A percentile compares a stretch with the other conserved stretches of the same genome.
Evolutionary conservation across 2,888 invertebrate genomes (phyloP).

Genomic region (Ophion ellenae): DNA sequence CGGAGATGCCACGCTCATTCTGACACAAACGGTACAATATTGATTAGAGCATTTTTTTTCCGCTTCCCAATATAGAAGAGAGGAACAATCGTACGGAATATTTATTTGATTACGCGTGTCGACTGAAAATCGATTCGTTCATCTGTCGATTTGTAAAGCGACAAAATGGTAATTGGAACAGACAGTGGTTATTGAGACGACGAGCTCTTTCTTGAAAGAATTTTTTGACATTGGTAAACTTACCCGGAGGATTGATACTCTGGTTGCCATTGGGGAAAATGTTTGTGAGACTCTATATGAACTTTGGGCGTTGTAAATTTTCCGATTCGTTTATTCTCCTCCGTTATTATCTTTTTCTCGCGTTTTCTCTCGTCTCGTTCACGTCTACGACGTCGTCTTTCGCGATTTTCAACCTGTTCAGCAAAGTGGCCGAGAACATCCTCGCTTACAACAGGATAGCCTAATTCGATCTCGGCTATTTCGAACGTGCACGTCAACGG

Average conservation of each 20-base stretch:
- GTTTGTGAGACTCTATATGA: constrained; percentile 87
- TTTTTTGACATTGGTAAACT: constrained; percentile 3
- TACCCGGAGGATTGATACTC: constrained; percentile 75
- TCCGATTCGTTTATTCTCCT: constrained; percentile 90
- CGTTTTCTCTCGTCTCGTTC: constrained; percentile 92
- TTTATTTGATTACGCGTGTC: too few relatives aligned
- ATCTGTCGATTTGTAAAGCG: too few relatives aligned
- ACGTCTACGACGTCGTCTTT: constrained; percentile 88
- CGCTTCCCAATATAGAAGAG: background rate
- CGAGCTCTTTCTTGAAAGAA: too few relatives aligned
- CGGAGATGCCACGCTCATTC: constrained; percentile 71
- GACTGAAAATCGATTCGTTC: too few relatives aligned
- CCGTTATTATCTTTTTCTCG: constrained; percentile 90
- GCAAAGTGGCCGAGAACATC: constrained; percentile 88
- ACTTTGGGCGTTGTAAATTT: constrained; percentile 86
- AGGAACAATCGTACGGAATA: too few relatives aligned
- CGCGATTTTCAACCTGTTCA: constrained; percentile 91
- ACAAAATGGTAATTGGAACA: too few relatives aligned
- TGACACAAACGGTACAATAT: constrained; percentile 48
- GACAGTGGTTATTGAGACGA: too few relatives aligned
- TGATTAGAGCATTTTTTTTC: background rate
- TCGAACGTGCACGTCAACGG: constrained; percentile 96
- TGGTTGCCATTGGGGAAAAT: constrained; percentile 85
- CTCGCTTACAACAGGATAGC: constrained; percentile 88
- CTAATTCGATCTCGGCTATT: constrained; percentile 93